These are phyloP conservation scores for Byasa hedistus DNA, from an alignment of 2,888 invertebrate species.

Conservation along the genomic window DNA sequence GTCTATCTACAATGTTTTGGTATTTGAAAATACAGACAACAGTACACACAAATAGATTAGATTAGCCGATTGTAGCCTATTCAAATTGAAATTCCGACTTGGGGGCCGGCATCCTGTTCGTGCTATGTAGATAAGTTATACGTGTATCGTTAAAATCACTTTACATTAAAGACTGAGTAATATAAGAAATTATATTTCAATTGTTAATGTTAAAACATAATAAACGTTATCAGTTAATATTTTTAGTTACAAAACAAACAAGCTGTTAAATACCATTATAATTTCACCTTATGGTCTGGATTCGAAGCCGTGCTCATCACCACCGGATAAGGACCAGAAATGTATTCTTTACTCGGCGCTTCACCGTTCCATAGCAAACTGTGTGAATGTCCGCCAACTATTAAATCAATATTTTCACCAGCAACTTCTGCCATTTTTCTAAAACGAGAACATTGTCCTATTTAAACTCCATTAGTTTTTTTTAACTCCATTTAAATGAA, in stretches of 20 bases:
- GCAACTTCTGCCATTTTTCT: slow-evolving; percentile 82
- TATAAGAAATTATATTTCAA: too few relatives aligned
- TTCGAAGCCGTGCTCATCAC: slow-evolving; percentile 53
- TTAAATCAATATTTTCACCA: slow-evolving; percentile 86
- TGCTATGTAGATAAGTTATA: neutral
- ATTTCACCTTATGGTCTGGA: slow-evolving; percentile 57
- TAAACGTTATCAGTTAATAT: neutral
- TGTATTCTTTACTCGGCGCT: slow-evolving; percentile 75
- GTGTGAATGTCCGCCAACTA: slow-evolving; percentile 91
- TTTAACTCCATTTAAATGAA: neutral
- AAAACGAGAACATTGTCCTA: neutral
- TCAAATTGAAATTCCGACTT: neutral
- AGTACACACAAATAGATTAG: neutral
- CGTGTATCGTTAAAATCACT: neutral
- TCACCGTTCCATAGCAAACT: slow-evolving; percentile 85
- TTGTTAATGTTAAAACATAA: neutral
- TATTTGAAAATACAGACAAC: neutral
- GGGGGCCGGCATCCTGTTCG: neutral
- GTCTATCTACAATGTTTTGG: neutral
- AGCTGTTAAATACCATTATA: neutral
- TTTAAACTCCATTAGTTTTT: neutral
- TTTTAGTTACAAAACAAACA: neutral
- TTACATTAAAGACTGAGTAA: too few relatives aligned
- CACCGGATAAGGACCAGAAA: slow-evolving; percentile 85
- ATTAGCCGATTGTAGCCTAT: neutral